Conservation (phyloP, 2,797 vertebrate species). For the Scolopax bukidnonensis region DNA sequence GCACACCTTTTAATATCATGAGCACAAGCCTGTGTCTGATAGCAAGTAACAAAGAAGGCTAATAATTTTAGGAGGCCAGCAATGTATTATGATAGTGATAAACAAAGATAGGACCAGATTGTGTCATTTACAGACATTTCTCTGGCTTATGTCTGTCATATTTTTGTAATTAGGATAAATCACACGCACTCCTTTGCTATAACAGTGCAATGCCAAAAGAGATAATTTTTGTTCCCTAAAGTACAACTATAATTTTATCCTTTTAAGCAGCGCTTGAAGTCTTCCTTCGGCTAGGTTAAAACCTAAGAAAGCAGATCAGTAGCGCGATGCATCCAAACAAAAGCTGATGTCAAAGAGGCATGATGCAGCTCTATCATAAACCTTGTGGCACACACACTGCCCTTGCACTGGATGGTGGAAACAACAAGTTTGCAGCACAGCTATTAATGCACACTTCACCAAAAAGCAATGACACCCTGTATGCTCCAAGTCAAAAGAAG, state of each 20-base stretch:
- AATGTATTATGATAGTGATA: constrained; percentile 17
- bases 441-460: fast-evolving
- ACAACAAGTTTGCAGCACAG: fast-evolving
- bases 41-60: constrained; percentile 52
- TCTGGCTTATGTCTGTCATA: constrained; percentile 65
- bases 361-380: not conserved
- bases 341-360: not conserved
- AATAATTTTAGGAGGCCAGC: constrained; percentile 56
- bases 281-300: constrained; percentile 53
- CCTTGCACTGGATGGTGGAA: not conserved
- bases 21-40: not conserved
- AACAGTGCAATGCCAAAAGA: constrained; percentile 58
- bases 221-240: constrained; percentile 57
- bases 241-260: constrained; percentile 18
- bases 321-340: not conserved
- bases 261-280: constrained; percentile 32
- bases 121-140: constrained; percentile 69
- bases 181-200: constrained; percentile 9
- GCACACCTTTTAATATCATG: not conserved
- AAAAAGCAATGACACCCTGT: fast-evolving
- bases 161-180: constrained; percentile 75
- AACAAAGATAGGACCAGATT: constrained; percentile 66
- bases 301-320: constrained; percentile 56
- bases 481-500: fast-evolving
- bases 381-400: not conserved